Evolutionary conservation across 2,797 vertebrate genomes (phyloP).

Genomic region (Pantherophis vulpinus): DNA sequence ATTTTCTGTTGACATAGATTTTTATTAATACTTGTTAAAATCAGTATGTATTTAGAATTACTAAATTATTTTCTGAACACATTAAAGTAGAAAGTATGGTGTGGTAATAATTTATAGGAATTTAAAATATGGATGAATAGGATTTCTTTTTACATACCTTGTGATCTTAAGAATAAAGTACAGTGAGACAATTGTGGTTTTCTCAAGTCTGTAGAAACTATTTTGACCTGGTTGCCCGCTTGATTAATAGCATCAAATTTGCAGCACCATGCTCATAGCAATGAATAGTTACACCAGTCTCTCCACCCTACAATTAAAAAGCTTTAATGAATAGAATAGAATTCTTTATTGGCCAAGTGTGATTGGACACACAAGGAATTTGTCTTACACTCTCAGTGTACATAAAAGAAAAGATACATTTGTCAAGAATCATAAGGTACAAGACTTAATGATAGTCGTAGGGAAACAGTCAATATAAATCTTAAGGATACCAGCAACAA

Average conservation of each 20-base stretch:
- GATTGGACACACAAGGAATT: too few species aligned
- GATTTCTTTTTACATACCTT: background rate
- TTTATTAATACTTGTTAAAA: fast-evolving
- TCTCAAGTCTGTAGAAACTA: background rate
- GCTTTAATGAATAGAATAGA: background rate
- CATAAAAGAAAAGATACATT: too few species aligned
- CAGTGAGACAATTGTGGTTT: background rate
- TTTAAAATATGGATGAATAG: background rate
- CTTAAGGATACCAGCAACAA: too few species aligned
- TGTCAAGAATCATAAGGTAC: too few species aligned
- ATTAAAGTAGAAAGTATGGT: background rate
- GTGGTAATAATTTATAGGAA: background rate
- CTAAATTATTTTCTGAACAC: background rate
- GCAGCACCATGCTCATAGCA: background rate
- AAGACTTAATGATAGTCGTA: too few species aligned
- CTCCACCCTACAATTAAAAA: background rate
- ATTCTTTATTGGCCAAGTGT: too few species aligned
- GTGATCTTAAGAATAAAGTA: background rate
- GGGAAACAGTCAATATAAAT: too few species aligned
- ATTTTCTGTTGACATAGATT: background rate
- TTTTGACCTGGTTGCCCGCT: background rate
- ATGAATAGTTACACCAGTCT: background rate
- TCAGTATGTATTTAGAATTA: background rate
- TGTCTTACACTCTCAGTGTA: too few species aligned
- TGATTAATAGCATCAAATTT: background rate